Conservation (phyloP, 2,113 vertebrate species). For the Ciconia stormi region DNA sequence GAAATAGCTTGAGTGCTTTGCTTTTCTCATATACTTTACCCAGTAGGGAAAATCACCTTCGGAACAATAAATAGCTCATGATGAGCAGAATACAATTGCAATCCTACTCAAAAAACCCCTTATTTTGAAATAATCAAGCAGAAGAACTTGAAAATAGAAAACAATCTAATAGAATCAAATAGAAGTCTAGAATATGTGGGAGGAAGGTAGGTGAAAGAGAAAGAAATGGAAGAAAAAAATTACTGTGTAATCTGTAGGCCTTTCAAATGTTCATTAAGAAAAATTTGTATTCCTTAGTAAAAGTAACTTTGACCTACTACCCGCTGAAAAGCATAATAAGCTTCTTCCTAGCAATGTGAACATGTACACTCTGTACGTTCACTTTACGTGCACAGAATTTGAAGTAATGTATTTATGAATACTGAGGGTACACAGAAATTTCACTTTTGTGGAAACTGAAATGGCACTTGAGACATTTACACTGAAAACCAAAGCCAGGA, state of each 20-base stretch:
- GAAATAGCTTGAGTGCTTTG: background rate
- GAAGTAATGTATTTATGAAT: background rate
- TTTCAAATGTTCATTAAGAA: slow-evolving; percentile 17
- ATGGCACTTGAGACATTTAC: background rate
- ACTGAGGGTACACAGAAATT: background rate
- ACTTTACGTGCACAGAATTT: background rate
- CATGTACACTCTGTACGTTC: background rate
- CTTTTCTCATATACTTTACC: background rate
- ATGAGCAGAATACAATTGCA: background rate
- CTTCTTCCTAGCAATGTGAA: background rate
- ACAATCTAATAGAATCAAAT: background rate
- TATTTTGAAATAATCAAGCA: slow-evolving; percentile 23
- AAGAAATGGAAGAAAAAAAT: background rate
- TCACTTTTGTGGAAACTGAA: background rate
- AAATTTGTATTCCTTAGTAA: background rate
- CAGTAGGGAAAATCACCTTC: background rate
- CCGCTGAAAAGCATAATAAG: background rate
- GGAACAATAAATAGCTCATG: background rate
- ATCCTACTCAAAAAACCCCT: background rate
- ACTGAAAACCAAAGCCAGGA: background rate
- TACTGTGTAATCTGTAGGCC: background rate
- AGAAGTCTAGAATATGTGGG: background rate
- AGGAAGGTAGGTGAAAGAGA: background rate
- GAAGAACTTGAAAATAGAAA: background rate
- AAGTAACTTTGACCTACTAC: background rate